Evolutionary conservation across 2,888 invertebrate genomes (phyloP), one percentile per base, ranked within the genome.

Genomic region (Leptinotarsa peninsularis): DNA sequence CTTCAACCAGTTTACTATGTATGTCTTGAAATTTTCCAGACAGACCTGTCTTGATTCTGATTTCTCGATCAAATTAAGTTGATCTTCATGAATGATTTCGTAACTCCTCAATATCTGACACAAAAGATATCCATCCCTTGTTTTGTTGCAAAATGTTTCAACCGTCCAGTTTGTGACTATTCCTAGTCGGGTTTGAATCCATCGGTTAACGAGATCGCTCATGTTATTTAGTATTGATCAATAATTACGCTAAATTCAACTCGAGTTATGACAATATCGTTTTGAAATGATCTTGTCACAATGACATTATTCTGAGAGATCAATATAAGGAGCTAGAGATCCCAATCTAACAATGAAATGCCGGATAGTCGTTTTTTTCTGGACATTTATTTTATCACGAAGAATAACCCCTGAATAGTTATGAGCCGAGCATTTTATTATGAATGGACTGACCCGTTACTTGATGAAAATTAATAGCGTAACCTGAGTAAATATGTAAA

Each of bases 171-270:
- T 89, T 72, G 93, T 88, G 15, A 91, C 87, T 69, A 89, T 84
- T 21, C 91, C 91, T 49, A 93, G 84, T 76, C 91, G 88, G 76
- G 91, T 89, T 50, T 90, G 88, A 27, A 93, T 83, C 93, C 93
- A 93, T 83, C 90, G 89, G 84, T 90, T 90, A 79, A 93, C 87
- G 83, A 92, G 89, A 85, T 91, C 91, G 75, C 90, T 90, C 92
- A 92, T 93, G 10, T 43, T 43, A 10, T 43, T 43, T 43, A 43
- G 43, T 43, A 43, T 13, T 43, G 10, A 43, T 43, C 43, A 43
- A 13, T 13, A 43, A 43, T 13, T 43, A 43, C 10, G 43, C 18
- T 18, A 54, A 54, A 54, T 54, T 54, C 54, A 10, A 54, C n/a
- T 54, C 3, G n/a, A 18, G 54, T 18, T 18, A n/a, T 54, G 54